Conservation (phyloP, 1,140 invertebrate species). For the Drosophila jambulina region DNA sequence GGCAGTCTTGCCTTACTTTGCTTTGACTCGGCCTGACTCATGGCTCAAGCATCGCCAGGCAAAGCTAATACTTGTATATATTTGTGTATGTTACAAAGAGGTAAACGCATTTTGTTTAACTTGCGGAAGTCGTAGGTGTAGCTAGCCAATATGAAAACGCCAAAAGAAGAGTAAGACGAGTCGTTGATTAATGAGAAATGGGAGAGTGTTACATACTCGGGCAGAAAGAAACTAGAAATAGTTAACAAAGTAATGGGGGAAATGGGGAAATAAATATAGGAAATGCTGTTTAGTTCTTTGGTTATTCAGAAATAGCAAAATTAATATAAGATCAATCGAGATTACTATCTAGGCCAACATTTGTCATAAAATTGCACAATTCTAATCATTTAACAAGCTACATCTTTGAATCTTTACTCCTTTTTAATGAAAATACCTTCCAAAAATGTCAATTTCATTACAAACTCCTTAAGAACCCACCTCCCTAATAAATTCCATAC, state of each 20-base stretch:
- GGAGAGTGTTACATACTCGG: constrained; percentile 17
- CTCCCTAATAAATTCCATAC: background rate
- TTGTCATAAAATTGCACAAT: background rate
- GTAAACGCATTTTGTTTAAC: constrained; percentile 35
- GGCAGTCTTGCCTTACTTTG: constrained; percentile 39
- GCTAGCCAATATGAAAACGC: constrained; percentile 53
- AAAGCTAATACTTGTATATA: background rate
- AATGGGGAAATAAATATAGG: background rate
- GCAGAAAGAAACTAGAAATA: background rate
- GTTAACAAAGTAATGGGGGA: constrained; percentile 7
- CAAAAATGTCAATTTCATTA: background rate
- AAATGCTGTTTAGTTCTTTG: constrained; percentile 5
- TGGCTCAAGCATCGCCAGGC: constrained; percentile 35
- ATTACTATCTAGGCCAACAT: background rate
- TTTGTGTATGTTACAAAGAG: constrained; percentile 20
- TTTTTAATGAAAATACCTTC: background rate
- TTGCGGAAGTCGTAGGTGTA: constrained; percentile 73
- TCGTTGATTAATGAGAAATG: constrained; percentile 29
- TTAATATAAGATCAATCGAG: background rate
- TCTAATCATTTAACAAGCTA: background rate
- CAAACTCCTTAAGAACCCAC: background rate
- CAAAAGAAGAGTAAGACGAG: constrained; percentile 16
- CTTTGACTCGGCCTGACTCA: constrained; percentile 46
- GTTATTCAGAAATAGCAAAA: background rate
- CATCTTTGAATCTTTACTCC: background rate